phyloP scores from a whole-genome alignment of 2,113 vertebrate species.

The Cottus gobio region DNA sequence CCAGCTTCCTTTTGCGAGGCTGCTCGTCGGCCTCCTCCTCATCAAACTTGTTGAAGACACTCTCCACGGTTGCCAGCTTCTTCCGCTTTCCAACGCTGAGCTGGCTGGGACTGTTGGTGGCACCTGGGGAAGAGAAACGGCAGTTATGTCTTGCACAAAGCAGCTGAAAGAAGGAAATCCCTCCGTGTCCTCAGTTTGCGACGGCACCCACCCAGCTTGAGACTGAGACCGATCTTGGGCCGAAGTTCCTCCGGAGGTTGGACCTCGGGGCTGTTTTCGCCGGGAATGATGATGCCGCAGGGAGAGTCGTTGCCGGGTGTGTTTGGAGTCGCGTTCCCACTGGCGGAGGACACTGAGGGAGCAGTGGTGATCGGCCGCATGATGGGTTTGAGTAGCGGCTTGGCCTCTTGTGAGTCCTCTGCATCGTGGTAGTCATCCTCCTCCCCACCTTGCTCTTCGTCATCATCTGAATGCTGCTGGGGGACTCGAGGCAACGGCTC shows the following conservation, averaged over 20 bases:
- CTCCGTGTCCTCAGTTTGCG: neutral
- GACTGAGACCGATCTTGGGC: constrained; percentile 97
- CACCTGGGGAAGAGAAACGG: constrained; percentile 77
- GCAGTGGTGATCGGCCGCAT: constrained; percentile 95
- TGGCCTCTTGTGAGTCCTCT: constrained; percentile 90
- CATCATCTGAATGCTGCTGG: constrained; percentile 84
- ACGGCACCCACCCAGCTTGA: constrained; percentile 88
- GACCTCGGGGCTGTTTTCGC: constrained; percentile 95
- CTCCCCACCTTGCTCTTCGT: constrained; percentile 91
- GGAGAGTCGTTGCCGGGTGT: constrained; percentile 95
- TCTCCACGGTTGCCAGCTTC: constrained; percentile 92
- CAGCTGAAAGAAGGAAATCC: neutral
- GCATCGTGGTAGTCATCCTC: constrained; percentile 88
- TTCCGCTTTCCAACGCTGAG: constrained; percentile 92
- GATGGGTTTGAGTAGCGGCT: constrained; percentile 93
- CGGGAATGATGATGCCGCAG: constrained; percentile 98
- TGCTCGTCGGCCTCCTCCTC: constrained; percentile 97
- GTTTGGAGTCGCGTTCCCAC: constrained; percentile 95
- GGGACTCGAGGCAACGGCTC: constrained; percentile 80
- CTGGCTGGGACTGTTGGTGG: constrained; percentile 94
- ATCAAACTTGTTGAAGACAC: constrained; percentile 98
- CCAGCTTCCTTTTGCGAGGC: constrained; percentile 95
- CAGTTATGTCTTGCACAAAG: neutral
- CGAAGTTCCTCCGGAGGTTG: constrained; percentile 93
- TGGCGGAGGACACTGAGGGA: constrained; percentile 97